phyloP scores from a whole-genome alignment of 2,888 invertebrate genomes.

The Rhodophaea formosa region DNA sequence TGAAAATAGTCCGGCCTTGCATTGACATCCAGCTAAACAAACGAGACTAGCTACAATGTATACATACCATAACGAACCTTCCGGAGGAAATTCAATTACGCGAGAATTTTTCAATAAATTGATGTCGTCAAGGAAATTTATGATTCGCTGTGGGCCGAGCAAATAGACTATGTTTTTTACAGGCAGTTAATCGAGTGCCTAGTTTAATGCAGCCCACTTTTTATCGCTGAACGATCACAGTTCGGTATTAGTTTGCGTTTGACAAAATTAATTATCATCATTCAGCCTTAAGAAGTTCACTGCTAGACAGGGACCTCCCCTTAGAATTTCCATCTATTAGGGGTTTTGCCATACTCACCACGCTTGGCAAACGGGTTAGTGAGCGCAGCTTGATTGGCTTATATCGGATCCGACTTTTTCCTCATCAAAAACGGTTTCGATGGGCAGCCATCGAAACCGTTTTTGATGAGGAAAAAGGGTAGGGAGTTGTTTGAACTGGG shows the following conservation, averaged over 20 bases:
- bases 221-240: background rate
- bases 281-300: too few relatives aligned
- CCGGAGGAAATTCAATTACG: conserved; percentile 31
- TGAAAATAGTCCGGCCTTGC: background rate
- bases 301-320: too few relatives aligned
- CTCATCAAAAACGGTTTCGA: too few relatives aligned
- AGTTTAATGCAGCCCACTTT: background rate
- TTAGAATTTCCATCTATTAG: too few relatives aligned
- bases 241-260: background rate
- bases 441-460: too few relatives aligned
- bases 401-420: too few relatives aligned
- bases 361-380: too few relatives aligned
- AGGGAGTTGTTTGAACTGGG: too few relatives aligned
- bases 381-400: too few relatives aligned
- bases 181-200: background rate
- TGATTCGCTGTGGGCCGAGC: conserved; percentile 20
- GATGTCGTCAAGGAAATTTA: conserved; percentile 29
- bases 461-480: too few relatives aligned
- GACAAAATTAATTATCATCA: too few relatives aligned
- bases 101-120: conserved; percentile 29
- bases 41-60: conserved; percentile 17
- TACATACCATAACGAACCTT: conserved; percentile 23
- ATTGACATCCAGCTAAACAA: conserved; percentile 14
- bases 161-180: conserved; percentile 17
- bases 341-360: too few relatives aligned